phyloP scores from a whole-genome alignment of 2,888 invertebrate species.

The Parnassius apollo region DNA sequence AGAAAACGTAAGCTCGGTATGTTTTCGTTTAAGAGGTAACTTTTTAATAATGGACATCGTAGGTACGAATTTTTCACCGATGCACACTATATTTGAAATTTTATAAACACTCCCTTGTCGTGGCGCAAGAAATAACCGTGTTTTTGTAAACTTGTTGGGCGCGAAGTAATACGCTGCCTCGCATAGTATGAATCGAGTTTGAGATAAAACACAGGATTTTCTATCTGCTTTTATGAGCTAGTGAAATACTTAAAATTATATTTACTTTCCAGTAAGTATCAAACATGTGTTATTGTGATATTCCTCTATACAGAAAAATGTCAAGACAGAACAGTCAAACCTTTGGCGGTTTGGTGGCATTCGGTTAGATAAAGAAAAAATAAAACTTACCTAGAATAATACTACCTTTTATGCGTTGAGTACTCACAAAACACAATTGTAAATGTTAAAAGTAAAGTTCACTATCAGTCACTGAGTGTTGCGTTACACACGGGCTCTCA shows the following conservation, averaged over 20 bases:
- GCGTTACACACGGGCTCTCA: slow-evolving; percentile 55
- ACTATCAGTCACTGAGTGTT: slow-evolving; percentile 54
- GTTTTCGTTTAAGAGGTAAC: neutral
- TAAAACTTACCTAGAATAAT: slow-evolving; percentile 9
- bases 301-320: no score
- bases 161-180: slow-evolving; percentile 23
- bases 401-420: slow-evolving; percentile 3
- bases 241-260: neutral
- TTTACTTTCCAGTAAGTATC: no score
- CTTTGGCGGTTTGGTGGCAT: no score
- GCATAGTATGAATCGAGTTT: slow-evolving; percentile 24
- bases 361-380: no score
- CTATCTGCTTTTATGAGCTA: slow-evolving; percentile 14
- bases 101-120: slow-evolving; percentile 17
- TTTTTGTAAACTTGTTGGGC: slow-evolving; percentile 27
- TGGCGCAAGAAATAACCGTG: slow-evolving; percentile 26
- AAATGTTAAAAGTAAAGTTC: slow-evolving; percentile 44
- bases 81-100: slow-evolving; percentile 13
- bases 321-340: no score
- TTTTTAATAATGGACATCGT: neutral
- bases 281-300: no score
- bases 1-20: neutral
- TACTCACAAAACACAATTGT: slow-evolving; percentile 34
- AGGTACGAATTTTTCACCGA: slow-evolving; percentile 13
- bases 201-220: slow-evolving; percentile 10